A percentile compares a stretch with the other conserved stretches of the same genome.
These are phyloP conservation scores for Nasonia vitripennis DNA, from an alignment of 1,140 invertebrate species.

Conservation along the genomic window DNA sequence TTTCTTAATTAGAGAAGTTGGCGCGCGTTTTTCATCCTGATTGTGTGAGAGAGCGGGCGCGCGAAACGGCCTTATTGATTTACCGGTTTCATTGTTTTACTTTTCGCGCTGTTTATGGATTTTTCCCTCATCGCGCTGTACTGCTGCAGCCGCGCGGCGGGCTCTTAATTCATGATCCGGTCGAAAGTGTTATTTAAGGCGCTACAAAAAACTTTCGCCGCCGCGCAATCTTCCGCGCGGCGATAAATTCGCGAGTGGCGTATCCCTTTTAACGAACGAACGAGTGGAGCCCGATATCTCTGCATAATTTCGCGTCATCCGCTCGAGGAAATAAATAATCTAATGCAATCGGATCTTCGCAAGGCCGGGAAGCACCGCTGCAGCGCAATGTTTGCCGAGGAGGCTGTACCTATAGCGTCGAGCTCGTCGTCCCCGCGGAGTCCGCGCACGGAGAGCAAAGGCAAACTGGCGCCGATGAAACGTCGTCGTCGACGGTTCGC, in stretches of 20 bases:
- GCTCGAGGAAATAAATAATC: too few relatives aligned
- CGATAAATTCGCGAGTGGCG: too few relatives aligned
- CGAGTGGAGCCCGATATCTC: too few relatives aligned
- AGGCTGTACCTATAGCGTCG: not conserved
- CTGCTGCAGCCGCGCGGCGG: too few relatives aligned
- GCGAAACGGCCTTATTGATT: not conserved
- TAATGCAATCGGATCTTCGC: not conserved
- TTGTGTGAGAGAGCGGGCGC: not conserved
- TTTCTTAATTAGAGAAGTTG: slow-evolving; percentile 41
- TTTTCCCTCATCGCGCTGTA: not conserved
- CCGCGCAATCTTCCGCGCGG: too few relatives aligned
- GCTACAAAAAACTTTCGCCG: too few relatives aligned
- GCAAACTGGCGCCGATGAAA: not conserved
- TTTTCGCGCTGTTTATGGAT: not conserved
- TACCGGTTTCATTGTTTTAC: not conserved
- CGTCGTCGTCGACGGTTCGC: not conserved
- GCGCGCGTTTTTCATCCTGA: slow-evolving; percentile 11
- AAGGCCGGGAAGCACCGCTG: not conserved
- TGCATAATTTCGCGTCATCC: too few relatives aligned
- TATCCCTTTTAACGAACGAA: too few relatives aligned
- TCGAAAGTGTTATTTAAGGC: too few relatives aligned
- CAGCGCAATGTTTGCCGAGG: not conserved
- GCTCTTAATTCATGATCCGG: not conserved
- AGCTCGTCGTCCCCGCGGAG: too few relatives aligned
- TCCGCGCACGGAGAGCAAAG: slow-evolving; percentile 4